These are phyloP conservation scores for Nixonia krombeini DNA, from an alignment of 1,140 invertebrate species.

Conservation along the genomic window DNA sequence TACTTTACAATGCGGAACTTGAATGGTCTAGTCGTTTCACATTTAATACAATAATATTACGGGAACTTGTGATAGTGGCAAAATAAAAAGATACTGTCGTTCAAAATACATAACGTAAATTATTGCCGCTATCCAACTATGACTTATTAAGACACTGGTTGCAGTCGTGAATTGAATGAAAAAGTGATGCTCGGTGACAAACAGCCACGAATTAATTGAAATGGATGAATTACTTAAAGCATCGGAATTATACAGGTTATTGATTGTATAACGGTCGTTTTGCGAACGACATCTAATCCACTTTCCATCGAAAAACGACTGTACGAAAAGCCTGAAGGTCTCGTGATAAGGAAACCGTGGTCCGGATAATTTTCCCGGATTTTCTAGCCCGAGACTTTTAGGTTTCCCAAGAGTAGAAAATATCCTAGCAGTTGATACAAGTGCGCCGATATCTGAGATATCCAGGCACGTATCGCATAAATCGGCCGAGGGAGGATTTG, in stretches of 20 bases:
- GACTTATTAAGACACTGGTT: background rate
- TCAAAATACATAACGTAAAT: background rate
- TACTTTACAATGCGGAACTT: conserved; percentile 46
- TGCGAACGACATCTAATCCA: no score
- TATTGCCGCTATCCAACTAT: background rate
- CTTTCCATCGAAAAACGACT: no score
- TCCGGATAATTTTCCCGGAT: conserved; percentile 4
- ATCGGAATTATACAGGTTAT: no score
- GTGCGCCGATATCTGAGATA: conserved; percentile 8
- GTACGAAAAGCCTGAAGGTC: no score
- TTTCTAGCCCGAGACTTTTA: conserved; percentile 6
- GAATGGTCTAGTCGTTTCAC: conserved; percentile 31
- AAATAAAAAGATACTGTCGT: conserved; percentile 17
- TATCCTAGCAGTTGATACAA: conserved; percentile 18
- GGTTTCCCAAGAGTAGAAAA: conserved; percentile 12
- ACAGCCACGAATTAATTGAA: no score
- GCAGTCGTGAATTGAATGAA: conserved; percentile 1
- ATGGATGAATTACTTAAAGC: no score
- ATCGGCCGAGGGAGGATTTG: conserved; percentile 33
- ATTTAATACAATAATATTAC: conserved; percentile 29
- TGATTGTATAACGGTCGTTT: no score
- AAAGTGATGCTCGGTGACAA: no score
- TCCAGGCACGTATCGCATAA: conserved; percentile 28
- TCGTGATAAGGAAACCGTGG: no score
- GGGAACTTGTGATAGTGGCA: conserved; percentile 9